Base-by-base conservation (phyloP, 2,888 invertebrate species). In the Torymus aiolomorphi region DNA sequence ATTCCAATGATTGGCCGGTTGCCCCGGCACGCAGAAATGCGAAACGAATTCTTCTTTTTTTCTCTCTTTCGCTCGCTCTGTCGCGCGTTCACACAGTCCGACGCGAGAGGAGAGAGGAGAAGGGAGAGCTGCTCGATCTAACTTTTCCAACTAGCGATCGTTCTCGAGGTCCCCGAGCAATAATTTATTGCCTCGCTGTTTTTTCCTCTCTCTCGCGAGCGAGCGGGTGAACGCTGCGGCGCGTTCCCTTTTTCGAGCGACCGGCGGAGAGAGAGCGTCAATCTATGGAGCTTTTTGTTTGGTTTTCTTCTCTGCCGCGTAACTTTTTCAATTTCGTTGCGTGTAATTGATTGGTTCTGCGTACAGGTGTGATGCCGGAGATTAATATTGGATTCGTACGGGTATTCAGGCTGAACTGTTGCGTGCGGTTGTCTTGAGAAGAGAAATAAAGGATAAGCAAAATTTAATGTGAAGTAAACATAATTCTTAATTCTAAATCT, bases 1-100 rank as follows among this genome's bases (percentile, higher is more conserved):
- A 87, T 88, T 87, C 88, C 89, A 88, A 90, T 90, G 87, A 90
- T 89, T 88, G 88, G 86, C 83, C 84, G 42, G 42, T 42, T 85
- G 86, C 87, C 85, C 87, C 24, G 42, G 14, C 20, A 87, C 85
- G 84, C 42, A 59, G 24, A 74, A 80, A 65, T 71, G 63, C 66
- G 77, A 71, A 31, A 76, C 31, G 63, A 76, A 67, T 72, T 76
- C 73, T 81, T 81, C 76, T 73, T 49, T 76, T 76, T 81, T 79
- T 78, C 65, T 49, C 14, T 66, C 31, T 18, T 13, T 69, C 18
- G 20, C 57, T 63, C 52, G 16, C 51, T n/a, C 57, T 20, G 20
- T 49, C 73, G 69, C 51, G 61, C 70, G 70, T 59, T 65, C 56
- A 63, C 56, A 57, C 70, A 31, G 56, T 14, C 3, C 20, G n/a